These are phyloP conservation scores for Linnaemya tessellans DNA, from an alignment of 2,888 invertebrate genomes.

Conservation along the genomic window DNA sequence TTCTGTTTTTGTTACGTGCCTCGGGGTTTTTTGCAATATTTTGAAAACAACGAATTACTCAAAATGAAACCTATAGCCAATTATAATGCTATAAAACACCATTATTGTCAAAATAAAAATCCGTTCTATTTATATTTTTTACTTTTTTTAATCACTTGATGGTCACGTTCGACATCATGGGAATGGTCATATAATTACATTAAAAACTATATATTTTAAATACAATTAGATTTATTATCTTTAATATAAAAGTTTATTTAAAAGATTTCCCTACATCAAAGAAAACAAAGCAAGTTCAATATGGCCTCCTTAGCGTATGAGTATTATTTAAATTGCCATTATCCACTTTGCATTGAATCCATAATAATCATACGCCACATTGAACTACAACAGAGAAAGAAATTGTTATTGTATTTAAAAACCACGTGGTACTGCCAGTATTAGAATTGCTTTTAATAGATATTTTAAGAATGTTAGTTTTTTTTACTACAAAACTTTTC, in stretches of 20 bases:
- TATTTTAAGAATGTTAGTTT: not conserved
- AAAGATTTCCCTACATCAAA: not conserved
- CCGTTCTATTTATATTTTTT: no score
- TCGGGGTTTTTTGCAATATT: no score
- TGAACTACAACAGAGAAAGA: not conserved
- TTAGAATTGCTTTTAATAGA: not conserved
- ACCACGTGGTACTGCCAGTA: not conserved
- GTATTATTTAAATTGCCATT: not conserved
- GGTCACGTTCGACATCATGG: no score
- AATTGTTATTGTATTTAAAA: not conserved
- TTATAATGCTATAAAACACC: no score
- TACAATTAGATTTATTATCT: no score
- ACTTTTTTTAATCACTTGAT: no score
- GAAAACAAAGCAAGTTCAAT: not conserved
- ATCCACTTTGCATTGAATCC: not conserved
- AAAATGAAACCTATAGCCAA: no score
- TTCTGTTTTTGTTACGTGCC: no score
- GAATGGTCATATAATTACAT: no score
- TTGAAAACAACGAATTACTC: no score
- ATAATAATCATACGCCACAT: slow-evolving; percentile 21
- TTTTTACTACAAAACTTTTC: not conserved
- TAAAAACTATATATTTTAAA: no score
- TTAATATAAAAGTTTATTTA: not conserved
- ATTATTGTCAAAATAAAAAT: no score
- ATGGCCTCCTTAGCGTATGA: not conserved